Percentiles rank a stretch among this genome's conserved stretches.
Conservation (phyloP, 1,140 invertebrate species). For the Agrilus planipennis region DNA sequence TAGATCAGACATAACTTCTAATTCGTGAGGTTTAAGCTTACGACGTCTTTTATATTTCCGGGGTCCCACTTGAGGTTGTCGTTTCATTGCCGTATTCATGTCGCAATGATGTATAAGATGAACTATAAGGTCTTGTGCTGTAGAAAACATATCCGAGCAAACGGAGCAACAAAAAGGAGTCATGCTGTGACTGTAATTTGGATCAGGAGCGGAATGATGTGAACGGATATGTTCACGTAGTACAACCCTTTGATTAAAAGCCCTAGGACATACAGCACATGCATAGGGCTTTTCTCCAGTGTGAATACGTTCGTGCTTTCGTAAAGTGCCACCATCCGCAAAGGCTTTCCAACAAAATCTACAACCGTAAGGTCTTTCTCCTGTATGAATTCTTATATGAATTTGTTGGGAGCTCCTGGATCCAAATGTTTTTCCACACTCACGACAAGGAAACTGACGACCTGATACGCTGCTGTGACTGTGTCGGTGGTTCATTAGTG, state of each 20-base stretch:
- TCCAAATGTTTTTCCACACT: slow-evolving; percentile 74
- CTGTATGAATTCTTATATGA: slow-evolving; percentile 78
- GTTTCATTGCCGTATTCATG: slow-evolving; percentile 63
- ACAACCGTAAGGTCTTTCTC: slow-evolving; percentile 72
- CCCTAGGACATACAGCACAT: slow-evolving; percentile 84
- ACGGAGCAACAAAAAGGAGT: slow-evolving; percentile 61
- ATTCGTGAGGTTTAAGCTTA: slow-evolving; percentile 54
- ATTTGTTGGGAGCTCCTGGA: slow-evolving; percentile 87
- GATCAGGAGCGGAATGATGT: slow-evolving; percentile 67
- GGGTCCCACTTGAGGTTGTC: slow-evolving; percentile 62
- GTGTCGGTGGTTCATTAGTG: slow-evolving; percentile 57
- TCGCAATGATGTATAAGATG: slow-evolving; percentile 75
- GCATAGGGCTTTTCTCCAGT: slow-evolving; percentile 92
- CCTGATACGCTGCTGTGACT: slow-evolving; percentile 42
- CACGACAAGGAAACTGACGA: slow-evolving; percentile 68
- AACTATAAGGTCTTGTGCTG: slow-evolving; percentile 60
- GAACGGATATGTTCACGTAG: slow-evolving; percentile 68
- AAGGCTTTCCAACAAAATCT: slow-evolving; percentile 98
- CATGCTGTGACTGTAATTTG: slow-evolving; percentile 37
- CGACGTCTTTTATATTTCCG: slow-evolving; percentile 67
- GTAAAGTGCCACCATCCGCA: slow-evolving; percentile 92
- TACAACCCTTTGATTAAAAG: slow-evolving; percentile 75
- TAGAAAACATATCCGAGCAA: slow-evolving; percentile 51
- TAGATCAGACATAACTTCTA: slow-evolving; percentile 35
- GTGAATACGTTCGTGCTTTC: slow-evolving; percentile 96